Conservation (phyloP, 1,140 invertebrate species). For the Sitodiplosis mosellana region DNA sequence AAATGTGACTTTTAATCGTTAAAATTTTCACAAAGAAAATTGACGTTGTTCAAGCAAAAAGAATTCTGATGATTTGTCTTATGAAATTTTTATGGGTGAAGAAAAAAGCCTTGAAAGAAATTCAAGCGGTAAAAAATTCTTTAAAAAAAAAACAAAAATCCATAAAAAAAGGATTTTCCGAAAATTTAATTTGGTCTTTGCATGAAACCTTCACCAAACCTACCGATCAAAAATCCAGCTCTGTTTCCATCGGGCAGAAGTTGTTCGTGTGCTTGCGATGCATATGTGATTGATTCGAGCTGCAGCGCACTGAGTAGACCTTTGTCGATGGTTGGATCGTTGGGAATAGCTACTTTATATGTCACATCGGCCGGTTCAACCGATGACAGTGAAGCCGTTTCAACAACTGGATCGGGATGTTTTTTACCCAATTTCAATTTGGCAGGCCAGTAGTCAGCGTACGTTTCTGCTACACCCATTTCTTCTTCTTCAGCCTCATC, state of each 20-base stretch:
- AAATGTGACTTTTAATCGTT: neutral
- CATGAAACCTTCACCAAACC: conserved; percentile 5
- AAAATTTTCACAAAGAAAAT: neutral
- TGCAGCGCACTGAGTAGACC: conserved; percentile 88
- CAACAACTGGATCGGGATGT: conserved; percentile 98
- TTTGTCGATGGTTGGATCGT: conserved; percentile 55
- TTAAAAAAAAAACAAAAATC: too few relatives aligned
- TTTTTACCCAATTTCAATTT: conserved; percentile 89
- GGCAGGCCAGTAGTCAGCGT: conserved; percentile 91
- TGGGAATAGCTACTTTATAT: conserved; percentile 74
- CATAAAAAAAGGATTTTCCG: neutral
- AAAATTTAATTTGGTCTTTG: too few relatives aligned
- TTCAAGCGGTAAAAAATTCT: too few relatives aligned
- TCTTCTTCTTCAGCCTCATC: conserved; percentile 91
- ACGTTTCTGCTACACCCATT: conserved; percentile 93
- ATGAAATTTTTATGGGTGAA: too few relatives aligned
- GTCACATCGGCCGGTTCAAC: conserved; percentile 90
- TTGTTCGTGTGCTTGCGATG: conserved; percentile 90
- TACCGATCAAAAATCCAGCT: conserved; percentile 88
- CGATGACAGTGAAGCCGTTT: conserved; percentile 91
- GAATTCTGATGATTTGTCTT: too few relatives aligned
- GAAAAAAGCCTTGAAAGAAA: too few relatives aligned
- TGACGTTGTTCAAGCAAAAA: neutral
- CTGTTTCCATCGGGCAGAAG: conserved; percentile 75
- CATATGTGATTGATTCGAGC: conserved; percentile 90